Percentiles rank a stretch among this genome's conserved stretches.
Conservation (phyloP, 2,797 vertebrate species). For the Chloroceryle amazona region DNA sequence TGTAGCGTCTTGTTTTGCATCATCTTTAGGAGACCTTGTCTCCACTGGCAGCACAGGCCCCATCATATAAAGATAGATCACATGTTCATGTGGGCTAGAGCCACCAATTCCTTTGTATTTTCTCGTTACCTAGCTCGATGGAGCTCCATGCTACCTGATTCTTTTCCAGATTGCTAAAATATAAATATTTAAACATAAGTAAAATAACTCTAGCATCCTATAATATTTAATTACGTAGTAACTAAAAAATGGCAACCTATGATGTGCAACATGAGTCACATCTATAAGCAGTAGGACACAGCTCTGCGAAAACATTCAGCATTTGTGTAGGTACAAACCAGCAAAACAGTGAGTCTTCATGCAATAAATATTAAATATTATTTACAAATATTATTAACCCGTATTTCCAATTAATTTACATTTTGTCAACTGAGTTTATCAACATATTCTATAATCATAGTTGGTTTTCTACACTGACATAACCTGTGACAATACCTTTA, state of each 20-base stretch:
- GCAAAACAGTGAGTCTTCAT: background rate
- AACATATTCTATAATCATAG: rapidly evolving
- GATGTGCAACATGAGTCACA: background rate
- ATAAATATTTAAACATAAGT: background rate
- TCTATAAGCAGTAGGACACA: background rate
- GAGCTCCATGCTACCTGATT: background rate
- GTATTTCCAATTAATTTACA: background rate
- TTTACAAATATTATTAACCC: background rate
- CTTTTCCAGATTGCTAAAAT: background rate
- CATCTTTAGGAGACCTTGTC: background rate
- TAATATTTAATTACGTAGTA: background rate
- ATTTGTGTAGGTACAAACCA: background rate
- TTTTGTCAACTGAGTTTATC: background rate
- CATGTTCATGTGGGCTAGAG: background rate
- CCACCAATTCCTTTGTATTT: background rate
- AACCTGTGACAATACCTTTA: background rate
- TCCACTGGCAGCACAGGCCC: background rate
- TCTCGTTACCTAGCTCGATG: background rate
- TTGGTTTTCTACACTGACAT: background rate
- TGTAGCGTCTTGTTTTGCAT: background rate
- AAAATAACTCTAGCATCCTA: background rate
- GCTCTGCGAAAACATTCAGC: background rate
- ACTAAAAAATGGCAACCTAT: background rate
- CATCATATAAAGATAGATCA: background rate
- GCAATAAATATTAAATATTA: too few relatives aligned